Base-by-base conservation (phyloP, 1,140 invertebrate species). In the Orius insidiosus region DNA sequence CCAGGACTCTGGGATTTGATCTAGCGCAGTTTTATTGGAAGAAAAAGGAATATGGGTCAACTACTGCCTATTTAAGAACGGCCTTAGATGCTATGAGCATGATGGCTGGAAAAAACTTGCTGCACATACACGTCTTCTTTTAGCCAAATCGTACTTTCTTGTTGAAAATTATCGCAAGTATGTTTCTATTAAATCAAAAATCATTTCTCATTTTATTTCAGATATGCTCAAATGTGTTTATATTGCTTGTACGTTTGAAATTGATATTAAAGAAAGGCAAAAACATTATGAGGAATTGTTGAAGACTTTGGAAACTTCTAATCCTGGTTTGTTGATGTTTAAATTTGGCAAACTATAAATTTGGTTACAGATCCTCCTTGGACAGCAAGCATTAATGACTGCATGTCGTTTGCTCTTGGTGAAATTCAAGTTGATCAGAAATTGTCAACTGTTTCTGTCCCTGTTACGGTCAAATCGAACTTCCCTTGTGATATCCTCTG, bases 1-100 rank as follows among this genome's bases (percentile, higher is more conserved):
- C 92, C 0, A 71, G 87, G 41, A 68, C 84, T 11, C 83, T 96
- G 48, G 92, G 92, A 0, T 72, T 79, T 50, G 84, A 94, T 59
- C 61, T 97, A 13, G 89, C 92, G 0, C 70, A 76, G 18, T 93
- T 95, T 60, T 94, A 96, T 59, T 77, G 86, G 54, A 76, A 85
- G 47, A 64, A 86, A 1, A 83, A 82, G 1, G 83, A 94, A 58
- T 78, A 80, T 6, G 74, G 84, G 49, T 92, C 93, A 63, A 83
- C 90, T 0, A 79, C 85, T 9, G 79, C 78, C 2, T 95, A 94
- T 65, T 68, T 96, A 1, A 71, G 75, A 7, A 89, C 95, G 61
- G 76, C 85, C 63, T 94, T 14, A 76, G 85, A 41, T 85, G 83
- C 13, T 92, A 87, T 55, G 74, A 79, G 53, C 74, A 80, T 46